Evolutionary conservation across 2,888 invertebrate species (phyloP).

Genomic region (Trichopria drosophilae): DNA sequence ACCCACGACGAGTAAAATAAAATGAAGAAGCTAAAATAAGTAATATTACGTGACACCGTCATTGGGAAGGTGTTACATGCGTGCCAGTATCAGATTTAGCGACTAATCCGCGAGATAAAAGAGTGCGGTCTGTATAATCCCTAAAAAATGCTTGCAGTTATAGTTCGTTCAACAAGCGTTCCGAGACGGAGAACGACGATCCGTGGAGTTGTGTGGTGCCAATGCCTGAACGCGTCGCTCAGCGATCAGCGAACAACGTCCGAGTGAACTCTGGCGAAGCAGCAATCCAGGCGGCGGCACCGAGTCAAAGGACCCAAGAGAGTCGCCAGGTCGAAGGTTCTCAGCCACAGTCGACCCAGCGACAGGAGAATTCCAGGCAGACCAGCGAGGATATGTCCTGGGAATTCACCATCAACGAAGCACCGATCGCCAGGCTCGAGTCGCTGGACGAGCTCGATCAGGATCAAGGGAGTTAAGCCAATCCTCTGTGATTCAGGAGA

Average conservation of each 20-base stretch:
- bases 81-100: too few species aligned
- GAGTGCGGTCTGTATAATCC: not conserved
- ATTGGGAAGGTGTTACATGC: too few species aligned
- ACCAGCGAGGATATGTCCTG: constrained; percentile 55
- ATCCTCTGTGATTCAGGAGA: too few species aligned
- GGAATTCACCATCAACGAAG: constrained; percentile 57
- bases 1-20: too few species aligned
- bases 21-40: too few species aligned
- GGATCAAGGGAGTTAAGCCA: constrained; percentile 60
- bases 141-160: constrained; percentile 41
- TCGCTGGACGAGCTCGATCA: constrained; percentile 68
- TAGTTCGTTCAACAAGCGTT: constrained; percentile 55
- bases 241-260: not conserved
- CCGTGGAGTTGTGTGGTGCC: constrained; percentile 53
- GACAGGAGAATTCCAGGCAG: constrained; percentile 50
- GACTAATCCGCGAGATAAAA: too few species aligned
- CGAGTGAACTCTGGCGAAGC: constrained; percentile 37
- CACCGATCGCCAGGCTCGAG: constrained; percentile 69
- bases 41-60: too few species aligned
- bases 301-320: constrained; percentile 33
- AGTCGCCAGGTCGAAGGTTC: constrained; percentile 28
- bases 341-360: constrained; percentile 28
- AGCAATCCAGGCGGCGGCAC: constrained; percentile 40
- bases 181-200: constrained; percentile 52
- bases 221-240: constrained; percentile 34